Evolutionary conservation across 2,113 vertebrate species (phyloP), one percentile per base, ranked within the genome.

Genomic region (Callaeas wilsoni): DNA sequence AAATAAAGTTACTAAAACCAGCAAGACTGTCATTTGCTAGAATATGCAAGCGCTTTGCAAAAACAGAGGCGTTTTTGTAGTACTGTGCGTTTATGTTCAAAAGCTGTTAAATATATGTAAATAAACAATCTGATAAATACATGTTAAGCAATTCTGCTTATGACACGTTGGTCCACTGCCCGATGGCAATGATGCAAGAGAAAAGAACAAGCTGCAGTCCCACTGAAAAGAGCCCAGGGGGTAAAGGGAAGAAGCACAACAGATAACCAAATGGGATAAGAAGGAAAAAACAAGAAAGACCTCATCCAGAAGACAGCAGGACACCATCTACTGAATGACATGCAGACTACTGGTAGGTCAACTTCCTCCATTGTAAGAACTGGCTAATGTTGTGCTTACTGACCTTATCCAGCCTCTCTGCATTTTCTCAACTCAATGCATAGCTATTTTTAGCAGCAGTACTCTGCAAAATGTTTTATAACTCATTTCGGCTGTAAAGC

Each of bases 381-480:
- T 0, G 9, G 15, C 27, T 52, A 60, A 74, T 19, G 33, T 67
- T 55, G 41, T 55, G 11, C 50, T 1, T 8, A 57, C 70, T 84
- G 91, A 89, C 81, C 89, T 87, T 79, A 89, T 71, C 79, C 93
- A 96, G 84, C 87, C 81, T 83, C 37, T 70, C 30, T 37, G 59
- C 49, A 27, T n/a, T 93, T 94, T 95, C 91, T 94, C 95, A 94
- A 63, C 80, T 87, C 89, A 94, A 42, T 65, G 44, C 22, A 25
- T 10, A 29, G 57, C 82, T 97, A 93, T 97, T 96, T 97, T 97
- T 95, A 96, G 96, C 91, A 95, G 94, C 78, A 95, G 84, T 87
- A 85, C 49, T 81, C 88, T 94, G 65, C 87, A 94, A 90, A 89
- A 89, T 85, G 86, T 95, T 97, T 96, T 96, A 60, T 93, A 96